Conservation (phyloP, 2,888 invertebrate species). For the Drosophila mercatorum region DNA sequence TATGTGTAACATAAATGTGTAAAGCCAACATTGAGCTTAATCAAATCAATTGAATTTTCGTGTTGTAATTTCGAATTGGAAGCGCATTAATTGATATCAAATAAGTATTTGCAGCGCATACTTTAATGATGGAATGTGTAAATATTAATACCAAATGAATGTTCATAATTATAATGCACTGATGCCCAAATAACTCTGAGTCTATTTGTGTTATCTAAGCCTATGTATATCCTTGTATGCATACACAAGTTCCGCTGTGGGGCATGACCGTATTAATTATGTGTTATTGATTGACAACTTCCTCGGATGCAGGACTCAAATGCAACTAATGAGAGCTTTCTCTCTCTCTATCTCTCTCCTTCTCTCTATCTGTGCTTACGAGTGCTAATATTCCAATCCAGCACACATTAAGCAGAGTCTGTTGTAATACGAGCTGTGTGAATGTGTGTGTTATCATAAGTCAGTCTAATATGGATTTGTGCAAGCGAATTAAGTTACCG, state of each 20-base stretch:
- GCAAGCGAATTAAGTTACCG: conserved; percentile 25
- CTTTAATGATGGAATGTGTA: not conserved
- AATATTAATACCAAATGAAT: not conserved
- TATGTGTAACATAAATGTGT: too few relatives aligned
- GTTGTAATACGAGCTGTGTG: conserved; percentile 12
- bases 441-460: conserved; percentile 28
- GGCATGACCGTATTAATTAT: conserved; percentile 30
- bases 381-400: not conserved
- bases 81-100: not conserved
- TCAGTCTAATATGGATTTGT: conserved; percentile 7
- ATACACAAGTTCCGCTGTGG: not conserved
- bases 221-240: not conserved
- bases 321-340: conserved; percentile 3
- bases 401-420: too few relatives aligned
- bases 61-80: too few relatives aligned
- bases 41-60: too few relatives aligned
- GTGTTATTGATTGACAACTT: conserved; percentile 33
- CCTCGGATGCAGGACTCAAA: not conserved
- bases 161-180: not conserved
- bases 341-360: too few relatives aligned
- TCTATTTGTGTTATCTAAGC: not conserved
- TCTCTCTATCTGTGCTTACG: not conserved
- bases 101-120: not conserved
- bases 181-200: conserved; percentile 13
- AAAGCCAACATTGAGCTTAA: too few relatives aligned